phyloP scores from a whole-genome alignment of 2,797 vertebrate species.

The Acanthopagrus latus region DNA sequence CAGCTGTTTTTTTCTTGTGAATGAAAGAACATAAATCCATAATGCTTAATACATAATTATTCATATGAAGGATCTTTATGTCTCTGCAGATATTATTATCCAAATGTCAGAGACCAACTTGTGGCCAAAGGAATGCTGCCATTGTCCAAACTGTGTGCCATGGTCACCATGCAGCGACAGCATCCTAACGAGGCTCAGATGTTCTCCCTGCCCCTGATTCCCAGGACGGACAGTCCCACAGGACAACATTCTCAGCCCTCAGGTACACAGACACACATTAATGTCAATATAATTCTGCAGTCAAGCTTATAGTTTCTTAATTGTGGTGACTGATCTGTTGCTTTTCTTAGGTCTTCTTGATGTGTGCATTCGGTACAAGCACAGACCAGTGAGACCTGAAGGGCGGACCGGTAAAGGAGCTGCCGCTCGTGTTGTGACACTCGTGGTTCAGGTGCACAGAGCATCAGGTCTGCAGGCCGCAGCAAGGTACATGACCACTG shows the following conservation, averaged over 20 bases:
- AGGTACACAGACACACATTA: conserved; percentile 80
- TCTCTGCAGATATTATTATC: conserved; percentile 94
- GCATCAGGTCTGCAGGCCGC: conserved; percentile 94
- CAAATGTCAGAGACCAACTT: conserved; percentile 95
- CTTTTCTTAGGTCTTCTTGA: conserved; percentile 89
- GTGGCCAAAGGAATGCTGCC: conserved; percentile 92
- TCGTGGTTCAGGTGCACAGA: conserved; percentile 90
- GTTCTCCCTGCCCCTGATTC: conserved; percentile 91
- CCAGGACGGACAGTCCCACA: conserved; percentile 79
- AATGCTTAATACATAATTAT: not conserved
- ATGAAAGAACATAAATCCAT: not conserved
- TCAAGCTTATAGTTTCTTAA: not conserved
- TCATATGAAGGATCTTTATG: not conserved
- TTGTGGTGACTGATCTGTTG: not conserved
- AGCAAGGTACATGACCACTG: conserved; percentile 85
- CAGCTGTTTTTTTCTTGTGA: not conserved
- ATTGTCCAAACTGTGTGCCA: conserved; percentile 93
- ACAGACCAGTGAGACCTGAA: conserved; percentile 74
- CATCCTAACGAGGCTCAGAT: conserved; percentile 87
- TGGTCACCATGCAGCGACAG: conserved; percentile 92
- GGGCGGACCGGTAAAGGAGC: conserved; percentile 67
- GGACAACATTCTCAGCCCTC: conserved; percentile 81
- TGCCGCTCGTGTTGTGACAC: conserved; percentile 83
- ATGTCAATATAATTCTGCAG: not conserved
- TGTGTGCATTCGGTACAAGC: conserved; percentile 90